A percentile compares a stretch with the other conserved stretches of the same genome.
These are phyloP conservation scores for Zingel zingel DNA, from an alignment of 2,113 vertebrate species.

Conservation along the genomic window DNA sequence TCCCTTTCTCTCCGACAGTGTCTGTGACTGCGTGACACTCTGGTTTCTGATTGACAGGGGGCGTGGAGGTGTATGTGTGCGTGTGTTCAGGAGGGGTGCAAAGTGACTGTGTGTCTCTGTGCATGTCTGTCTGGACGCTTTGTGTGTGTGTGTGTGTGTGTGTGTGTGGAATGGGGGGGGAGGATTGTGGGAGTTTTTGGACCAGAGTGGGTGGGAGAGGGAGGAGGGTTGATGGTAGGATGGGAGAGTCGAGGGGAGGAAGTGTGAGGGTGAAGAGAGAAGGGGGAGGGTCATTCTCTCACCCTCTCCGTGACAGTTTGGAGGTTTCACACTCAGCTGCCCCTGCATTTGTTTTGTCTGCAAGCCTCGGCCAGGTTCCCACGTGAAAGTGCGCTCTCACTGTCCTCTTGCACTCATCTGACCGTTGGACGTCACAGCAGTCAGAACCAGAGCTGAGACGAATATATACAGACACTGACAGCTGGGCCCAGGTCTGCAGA, in stretches of 20 bases:
- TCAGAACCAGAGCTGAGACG: constrained; percentile 59
- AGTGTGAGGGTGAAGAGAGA: constrained; percentile 50
- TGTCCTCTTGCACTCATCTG: constrained; percentile 59
- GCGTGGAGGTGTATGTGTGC: constrained; percentile 67
- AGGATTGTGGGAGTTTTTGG: constrained; percentile 53
- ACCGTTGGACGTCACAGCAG: constrained; percentile 76
- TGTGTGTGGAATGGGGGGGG: background rate
- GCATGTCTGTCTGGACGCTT: constrained; percentile 78
- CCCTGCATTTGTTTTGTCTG: constrained; percentile 78
- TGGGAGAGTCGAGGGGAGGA: constrained; percentile 55
- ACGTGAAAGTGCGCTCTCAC: constrained; percentile 84
- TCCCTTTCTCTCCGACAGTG: constrained; percentile 53
- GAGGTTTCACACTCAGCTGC: constrained; percentile 84
- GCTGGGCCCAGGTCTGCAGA: constrained; percentile 64
- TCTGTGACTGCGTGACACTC: constrained; percentile 72
- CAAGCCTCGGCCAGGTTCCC: constrained; percentile 78
- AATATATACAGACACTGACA: constrained; percentile 64
- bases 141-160: too few relatives aligned
- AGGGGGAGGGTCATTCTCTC: constrained; percentile 43
- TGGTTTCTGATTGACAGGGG: constrained; percentile 76
- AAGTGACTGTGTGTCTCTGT: constrained; percentile 65
- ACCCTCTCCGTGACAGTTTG: constrained; percentile 82
- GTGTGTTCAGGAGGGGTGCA: constrained; percentile 25
- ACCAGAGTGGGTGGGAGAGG: constrained; percentile 46
- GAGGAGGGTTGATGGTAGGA: constrained; percentile 61